Evolutionary conservation across 1,140 invertebrate species (phyloP), one percentile per base, ranked within the genome.

Genomic region (Papilio dardanus): DNA sequence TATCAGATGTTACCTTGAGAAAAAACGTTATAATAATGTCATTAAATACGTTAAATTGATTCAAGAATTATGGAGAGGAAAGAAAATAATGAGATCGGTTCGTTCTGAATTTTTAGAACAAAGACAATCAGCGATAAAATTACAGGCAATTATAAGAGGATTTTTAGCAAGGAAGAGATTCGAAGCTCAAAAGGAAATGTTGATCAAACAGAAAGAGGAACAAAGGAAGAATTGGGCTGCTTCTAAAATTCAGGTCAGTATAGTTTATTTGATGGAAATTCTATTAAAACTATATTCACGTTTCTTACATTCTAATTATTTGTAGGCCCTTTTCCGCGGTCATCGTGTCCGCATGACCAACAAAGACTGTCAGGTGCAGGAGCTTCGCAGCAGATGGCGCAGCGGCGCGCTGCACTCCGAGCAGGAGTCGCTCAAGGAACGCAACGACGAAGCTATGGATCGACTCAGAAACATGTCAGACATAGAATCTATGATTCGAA

Each of bases 281-380:
- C 30, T 28, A 66, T 31, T 30, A 68, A 28, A 71, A 30, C n/a
- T 68, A n/a, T 46, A 46, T 3, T 46, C 4, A 46, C 0, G 1
- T 42, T 46, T n/a, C 66, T 4, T 37, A 28, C n/a, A 50, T 19
- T 42, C 54, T 28, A 21, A 58, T 40, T 73, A 28, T 66, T 66
- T 83, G 4, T 78, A 95, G 94, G 91, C 95, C 16, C 78, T 93
- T n/a, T 96, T 95, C 95, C 94, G 95, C 73, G 96, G 96, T 1
- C 94, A 95, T 81, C 84, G 75, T 16, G 87, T 93, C 16, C 93
- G 96, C 10, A 81, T 86, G 33, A 80, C 78, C 3, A 78, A 85
- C n/a, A 35, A 58, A 35, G 80, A 92, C 76, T 75, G 35, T 3
- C 82, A 80, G 6, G 83, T 94, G 31, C 76, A 77, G 12, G 84